phyloP scores from a whole-genome alignment of 2,888 invertebrate species.

The Rhodophaea formosa region DNA sequence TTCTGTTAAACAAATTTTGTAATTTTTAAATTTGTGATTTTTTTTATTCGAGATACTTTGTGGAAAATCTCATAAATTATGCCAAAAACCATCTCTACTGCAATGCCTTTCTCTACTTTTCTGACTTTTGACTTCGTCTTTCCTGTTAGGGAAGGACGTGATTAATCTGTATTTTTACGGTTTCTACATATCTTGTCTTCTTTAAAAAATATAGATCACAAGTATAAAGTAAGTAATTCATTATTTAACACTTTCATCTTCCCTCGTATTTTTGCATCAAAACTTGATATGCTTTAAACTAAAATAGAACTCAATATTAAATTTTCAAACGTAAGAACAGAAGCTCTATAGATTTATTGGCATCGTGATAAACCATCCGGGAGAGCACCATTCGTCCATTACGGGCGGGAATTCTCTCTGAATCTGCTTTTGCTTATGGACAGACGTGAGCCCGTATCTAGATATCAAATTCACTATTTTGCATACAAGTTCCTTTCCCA shows the following conservation, averaged over 20 bases:
- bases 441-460: background rate
- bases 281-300: background rate
- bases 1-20: no score
- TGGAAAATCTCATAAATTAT: no score
- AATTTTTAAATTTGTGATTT: no score
- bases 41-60: no score
- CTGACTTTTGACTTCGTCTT: no score
- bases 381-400: slow-evolving; percentile 62
- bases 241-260: background rate
- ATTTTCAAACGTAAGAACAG: slow-evolving; percentile 7
- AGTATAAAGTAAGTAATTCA: background rate
- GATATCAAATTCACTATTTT: background rate
- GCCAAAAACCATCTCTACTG: no score
- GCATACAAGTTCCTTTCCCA: no score
- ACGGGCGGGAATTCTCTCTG: slow-evolving; percentile 38
- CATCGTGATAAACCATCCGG: slow-evolving; percentile 64
- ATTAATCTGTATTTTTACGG: no score
- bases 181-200: no score
- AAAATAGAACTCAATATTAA: slow-evolving; percentile 12
- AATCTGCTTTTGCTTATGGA: slow-evolving; percentile 42
- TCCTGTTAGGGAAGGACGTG: no score
- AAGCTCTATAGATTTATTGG: slow-evolving; percentile 59
- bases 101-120: no score
- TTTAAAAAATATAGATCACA: no score
- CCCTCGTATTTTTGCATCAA: background rate